Evolutionary conservation across 2,113 vertebrate species (phyloP).

Genomic region (Montifringilla adamsi): DNA sequence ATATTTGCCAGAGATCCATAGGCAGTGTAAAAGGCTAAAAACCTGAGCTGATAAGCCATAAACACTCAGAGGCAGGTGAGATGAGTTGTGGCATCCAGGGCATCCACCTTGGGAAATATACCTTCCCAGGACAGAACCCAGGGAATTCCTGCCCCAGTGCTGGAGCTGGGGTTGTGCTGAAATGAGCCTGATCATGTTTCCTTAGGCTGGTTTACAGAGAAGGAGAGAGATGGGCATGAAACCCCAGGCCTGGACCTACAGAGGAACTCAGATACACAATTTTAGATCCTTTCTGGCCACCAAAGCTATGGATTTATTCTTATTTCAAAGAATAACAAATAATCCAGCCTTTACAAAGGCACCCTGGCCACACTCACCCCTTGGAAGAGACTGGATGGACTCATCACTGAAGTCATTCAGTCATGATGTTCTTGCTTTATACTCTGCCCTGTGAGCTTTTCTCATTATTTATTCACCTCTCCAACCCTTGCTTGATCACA

Average conservation of each 20-base stretch:
- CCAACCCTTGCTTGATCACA: neutral
- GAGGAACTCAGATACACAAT: rapidly evolving
- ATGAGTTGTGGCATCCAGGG: neutral
- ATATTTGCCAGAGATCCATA: neutral
- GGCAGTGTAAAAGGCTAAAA: neutral
- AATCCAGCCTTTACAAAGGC: neutral
- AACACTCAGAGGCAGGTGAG: neutral
- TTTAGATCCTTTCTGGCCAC: neutral
- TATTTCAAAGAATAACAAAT: neutral
- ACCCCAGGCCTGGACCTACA: neutral
- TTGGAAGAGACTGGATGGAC: neutral
- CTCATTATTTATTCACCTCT: neutral
- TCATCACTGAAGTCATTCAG: rapidly evolving
- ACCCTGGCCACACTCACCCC: neutral
- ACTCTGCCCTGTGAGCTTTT: neutral
- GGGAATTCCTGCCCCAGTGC: neutral
- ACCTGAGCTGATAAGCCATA: neutral
- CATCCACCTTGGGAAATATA: neutral
- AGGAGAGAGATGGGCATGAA: neutral
- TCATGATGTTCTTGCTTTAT: neutral
- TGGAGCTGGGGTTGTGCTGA: neutral
- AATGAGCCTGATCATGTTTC: neutral
- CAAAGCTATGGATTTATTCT: neutral
- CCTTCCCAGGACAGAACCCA: neutral
- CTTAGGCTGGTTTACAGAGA: neutral